Percentiles rank a stretch among this genome's conserved stretches.
phyloP scores from a whole-genome alignment of 2,113 vertebrate species.

The Urocitellus parryii region DNA sequence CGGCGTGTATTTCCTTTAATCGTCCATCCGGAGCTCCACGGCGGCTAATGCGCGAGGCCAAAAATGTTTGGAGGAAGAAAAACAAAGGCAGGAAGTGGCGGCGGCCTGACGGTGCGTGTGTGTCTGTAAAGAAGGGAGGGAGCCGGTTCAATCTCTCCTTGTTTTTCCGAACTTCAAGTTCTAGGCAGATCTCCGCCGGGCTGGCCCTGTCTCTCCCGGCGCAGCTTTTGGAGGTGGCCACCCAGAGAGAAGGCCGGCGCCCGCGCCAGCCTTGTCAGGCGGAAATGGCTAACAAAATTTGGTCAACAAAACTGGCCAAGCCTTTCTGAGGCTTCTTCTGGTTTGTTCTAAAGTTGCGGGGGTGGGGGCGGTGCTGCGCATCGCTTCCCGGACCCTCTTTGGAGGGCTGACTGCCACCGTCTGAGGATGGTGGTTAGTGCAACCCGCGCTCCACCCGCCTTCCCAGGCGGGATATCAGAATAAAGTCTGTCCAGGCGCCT shows the following conservation, averaged over 20 bases:
- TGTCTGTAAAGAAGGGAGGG: slow-evolving; percentile 83
- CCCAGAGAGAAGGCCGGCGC: slow-evolving; percentile 38
- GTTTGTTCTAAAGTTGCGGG: slow-evolving; percentile 27
- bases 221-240: slow-evolving; percentile 64
- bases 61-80: slow-evolving; percentile 84
- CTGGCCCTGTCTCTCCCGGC: neutral
- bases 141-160: slow-evolving; percentile 78
- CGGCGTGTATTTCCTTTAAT: slow-evolving; percentile 69
- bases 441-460: neutral
- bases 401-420: neutral
- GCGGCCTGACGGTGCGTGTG: slow-evolving; percentile 82
- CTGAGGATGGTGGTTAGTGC: neutral
- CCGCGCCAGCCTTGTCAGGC: neutral
- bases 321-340: slow-evolving; percentile 22
- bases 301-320: slow-evolving; percentile 62
- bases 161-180: slow-evolving; percentile 85
- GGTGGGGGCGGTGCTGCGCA: neutral
- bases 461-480: slow-evolving; percentile 46
- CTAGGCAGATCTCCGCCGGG: slow-evolving; percentile 59
- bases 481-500: slow-evolving; percentile 70
- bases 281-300: slow-evolving; percentile 65
- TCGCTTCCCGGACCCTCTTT: neutral
- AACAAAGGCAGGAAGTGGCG: slow-evolving; percentile 86
- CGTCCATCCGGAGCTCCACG: slow-evolving; percentile 62
- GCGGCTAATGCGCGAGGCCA: slow-evolving; percentile 75